phyloP scores from a whole-genome alignment of 1,140 invertebrate genomes.

The Holcopasites calliopsidis region DNA sequence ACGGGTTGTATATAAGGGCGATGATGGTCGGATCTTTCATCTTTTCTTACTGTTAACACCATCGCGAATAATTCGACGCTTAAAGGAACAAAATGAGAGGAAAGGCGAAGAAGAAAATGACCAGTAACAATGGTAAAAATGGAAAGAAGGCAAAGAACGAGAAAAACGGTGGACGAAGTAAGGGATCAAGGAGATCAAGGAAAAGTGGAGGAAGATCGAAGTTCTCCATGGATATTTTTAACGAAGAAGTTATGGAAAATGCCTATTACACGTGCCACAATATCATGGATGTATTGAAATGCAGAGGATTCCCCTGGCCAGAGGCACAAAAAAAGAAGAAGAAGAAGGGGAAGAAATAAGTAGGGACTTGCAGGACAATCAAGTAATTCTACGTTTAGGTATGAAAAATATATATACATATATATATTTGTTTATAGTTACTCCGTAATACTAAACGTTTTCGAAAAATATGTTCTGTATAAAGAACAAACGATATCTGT shows the following conservation, averaged over 20 bases:
- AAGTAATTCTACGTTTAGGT: background rate
- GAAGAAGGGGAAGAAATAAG: conserved; percentile 80
- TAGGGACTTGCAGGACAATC: background rate
- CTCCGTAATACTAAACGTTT: too few species aligned
- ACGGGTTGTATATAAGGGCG: conserved; percentile 12
- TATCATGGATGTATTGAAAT: conserved; percentile 88
- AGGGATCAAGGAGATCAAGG: conserved; percentile 79
- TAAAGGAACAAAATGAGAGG: conserved; percentile 13
- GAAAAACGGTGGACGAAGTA: conserved; percentile 74
- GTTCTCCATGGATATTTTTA: conserved; percentile 89
- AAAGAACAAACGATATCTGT: too few species aligned
- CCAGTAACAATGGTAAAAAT: conserved; percentile 80
- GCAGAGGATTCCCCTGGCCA: conserved; percentile 90
- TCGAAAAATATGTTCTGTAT: conserved; percentile 26
- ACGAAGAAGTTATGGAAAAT: conserved; percentile 92
- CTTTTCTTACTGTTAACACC: too few species aligned
- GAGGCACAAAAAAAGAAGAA: conserved; percentile 91
- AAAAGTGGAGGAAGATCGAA: conserved; percentile 82
- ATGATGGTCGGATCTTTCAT: background rate
- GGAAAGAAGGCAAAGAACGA: conserved; percentile 79
- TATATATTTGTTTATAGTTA: too few species aligned
- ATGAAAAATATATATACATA: conserved; percentile 18
- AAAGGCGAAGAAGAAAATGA: conserved; percentile 63
- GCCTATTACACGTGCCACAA: conserved; percentile 94
- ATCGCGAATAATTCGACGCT: background rate